Base-by-base conservation (phyloP, 2,888 invertebrate genomes). In the Eupsilia transversa region DNA sequence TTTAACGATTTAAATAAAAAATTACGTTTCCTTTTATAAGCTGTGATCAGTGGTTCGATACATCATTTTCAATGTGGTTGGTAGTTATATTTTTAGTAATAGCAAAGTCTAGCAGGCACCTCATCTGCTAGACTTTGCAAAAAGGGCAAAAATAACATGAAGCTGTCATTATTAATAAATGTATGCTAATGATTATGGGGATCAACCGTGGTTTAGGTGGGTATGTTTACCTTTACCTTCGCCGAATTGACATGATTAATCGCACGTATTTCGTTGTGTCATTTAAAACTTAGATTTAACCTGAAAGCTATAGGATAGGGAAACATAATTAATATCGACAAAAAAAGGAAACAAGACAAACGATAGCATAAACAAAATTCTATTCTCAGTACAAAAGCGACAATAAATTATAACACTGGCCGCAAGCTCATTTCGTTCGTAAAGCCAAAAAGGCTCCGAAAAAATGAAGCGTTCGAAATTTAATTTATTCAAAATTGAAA, bases 401-500 rank as follows among this genome's bases (percentile, higher is more conserved):
- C 93, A 94, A 94, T 95, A 95, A 95, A 95, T 95, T 94, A 94
- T 93, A 94, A 93, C 90, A 94, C 94, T 93, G 93, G 92, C 94
- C 92, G 92, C 93, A 90, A 93, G 93, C 92, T 94, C 94, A 93
- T 95, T 94, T 91, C 93, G 89, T 89, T 90, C 74, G 79, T 86
- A 85, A 91, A 92, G 91, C 91, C 91, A 92, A 93, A 91, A 94
- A 94, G 92, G 90, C 87, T 91, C 74, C 90, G 90, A 95, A 96
- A 94, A 96, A 96, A 95, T 93, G 94, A 94, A 95, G 95, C 96
- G 96, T 96, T 96, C 94, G 95, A 96, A 96, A 96, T 96, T 96
- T 96, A 96, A 96, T 96, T 96, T 96, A 96, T 96, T 96, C 96
- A 95, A 96, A 96, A 96, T 96, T 96, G 96, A 96, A 96, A 96